phyloP scores from a whole-genome alignment of 1,140 invertebrate species.

The Pararge aegeria region DNA sequence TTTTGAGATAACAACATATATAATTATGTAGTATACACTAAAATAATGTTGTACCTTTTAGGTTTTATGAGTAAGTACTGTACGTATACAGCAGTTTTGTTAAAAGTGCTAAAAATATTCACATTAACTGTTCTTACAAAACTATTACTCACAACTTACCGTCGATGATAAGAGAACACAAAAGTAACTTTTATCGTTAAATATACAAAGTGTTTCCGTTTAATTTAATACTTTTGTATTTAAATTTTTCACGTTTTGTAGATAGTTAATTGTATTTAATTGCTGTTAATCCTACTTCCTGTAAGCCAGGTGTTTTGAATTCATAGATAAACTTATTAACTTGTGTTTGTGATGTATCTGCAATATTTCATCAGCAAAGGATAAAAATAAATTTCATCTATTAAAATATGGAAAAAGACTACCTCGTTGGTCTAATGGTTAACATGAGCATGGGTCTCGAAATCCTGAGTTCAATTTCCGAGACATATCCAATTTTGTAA shows the following conservation, averaged over 20 bases:
- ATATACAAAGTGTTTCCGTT: conserved; percentile 33
- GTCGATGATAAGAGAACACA: conserved; percentile 25
- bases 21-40: no score
- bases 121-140: conserved; percentile 22
- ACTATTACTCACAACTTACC: conserved; percentile 29
- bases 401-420: no score
- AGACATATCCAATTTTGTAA: no score
- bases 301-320: conserved; percentile 21
- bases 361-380: no score
- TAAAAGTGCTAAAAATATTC: not conserved
- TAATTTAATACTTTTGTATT: conserved; percentile 44
- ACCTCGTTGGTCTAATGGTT: no score
- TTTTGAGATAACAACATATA: no score
- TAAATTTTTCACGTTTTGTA: conserved; percentile 46
- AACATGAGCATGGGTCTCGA: no score
- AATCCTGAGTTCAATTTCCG: no score
- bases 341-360: no score
- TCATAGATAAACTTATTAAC: not conserved
- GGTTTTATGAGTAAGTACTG: no score
- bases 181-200: conserved; percentile 27
- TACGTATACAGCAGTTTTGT: not conserved
- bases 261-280: conserved; percentile 32
- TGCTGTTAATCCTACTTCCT: conserved; percentile 53
- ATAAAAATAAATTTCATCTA: no score
- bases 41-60: no score